Evolutionary conservation across 1,140 invertebrate species (phyloP).

Genomic region (Heterodera carotae): DNA sequence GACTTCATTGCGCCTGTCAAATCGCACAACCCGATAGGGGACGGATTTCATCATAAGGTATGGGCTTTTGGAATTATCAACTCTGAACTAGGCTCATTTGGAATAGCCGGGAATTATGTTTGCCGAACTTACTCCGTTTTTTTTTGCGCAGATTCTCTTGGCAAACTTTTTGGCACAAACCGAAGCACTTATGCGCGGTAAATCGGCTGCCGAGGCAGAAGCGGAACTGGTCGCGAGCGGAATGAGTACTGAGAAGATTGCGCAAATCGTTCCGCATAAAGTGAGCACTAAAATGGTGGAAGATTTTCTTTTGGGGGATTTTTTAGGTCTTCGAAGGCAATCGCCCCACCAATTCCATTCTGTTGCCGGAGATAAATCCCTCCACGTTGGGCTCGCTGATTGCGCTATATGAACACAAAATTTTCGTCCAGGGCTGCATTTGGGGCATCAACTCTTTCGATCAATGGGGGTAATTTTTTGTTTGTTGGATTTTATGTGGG

Average conservation of each 20-base stretch:
- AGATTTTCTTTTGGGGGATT: constrained; percentile 31
- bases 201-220: constrained; percentile 77
- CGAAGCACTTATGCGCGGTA: constrained; percentile 91
- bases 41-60: constrained; percentile 76
- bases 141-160: constrained; percentile 74
- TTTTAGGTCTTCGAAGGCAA: constrained; percentile 84
- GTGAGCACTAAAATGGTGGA: constrained; percentile 40
- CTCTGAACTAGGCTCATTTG: too few relatives aligned
- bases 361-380: constrained; percentile 88
- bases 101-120: too few relatives aligned
- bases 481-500: constrained; percentile 24
- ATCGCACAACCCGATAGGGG: constrained; percentile 86
- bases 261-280: constrained; percentile 87
- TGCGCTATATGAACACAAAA: constrained; percentile 97
- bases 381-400: constrained; percentile 93
- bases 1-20: constrained; percentile 93
- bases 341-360: constrained; percentile 92
- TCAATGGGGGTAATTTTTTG: constrained; percentile 85
- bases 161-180: constrained; percentile 98
- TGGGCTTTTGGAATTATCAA: constrained; percentile 60
- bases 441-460: constrained; percentile 99
- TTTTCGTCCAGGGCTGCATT: constrained; percentile 94
- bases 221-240: constrained; percentile 70
- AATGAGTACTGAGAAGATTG: constrained; percentile 69
- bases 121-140: constrained; percentile 11